Base-by-base conservation (phyloP, 2,797 vertebrate species). In the Glyptemys insculpta region DNA sequence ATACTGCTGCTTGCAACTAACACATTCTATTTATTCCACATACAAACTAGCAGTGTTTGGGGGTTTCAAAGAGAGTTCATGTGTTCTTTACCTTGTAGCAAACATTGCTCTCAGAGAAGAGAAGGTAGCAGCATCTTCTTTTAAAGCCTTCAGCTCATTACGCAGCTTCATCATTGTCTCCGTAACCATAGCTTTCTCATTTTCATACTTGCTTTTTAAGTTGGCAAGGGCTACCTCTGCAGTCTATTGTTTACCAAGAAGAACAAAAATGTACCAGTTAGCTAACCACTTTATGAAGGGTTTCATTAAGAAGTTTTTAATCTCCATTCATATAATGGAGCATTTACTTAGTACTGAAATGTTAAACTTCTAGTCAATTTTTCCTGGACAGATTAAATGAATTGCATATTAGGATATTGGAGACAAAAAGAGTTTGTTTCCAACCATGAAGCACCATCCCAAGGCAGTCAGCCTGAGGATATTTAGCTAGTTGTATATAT, bases 51-150 rank as follows among this genome's bases (percentile, higher is more conserved):
- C 49, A 91, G 62, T 1, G 31, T 52, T 49, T 85, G 8, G 59
- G 47, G 29, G 83, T 88, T 83, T 56, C 8, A 0, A 47, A 78
- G 31, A 37, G 47, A 41, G 37, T 16, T 92, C 5, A 0, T 3
- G 5, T 2, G 16, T 29, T 85, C 53, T 95, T 86, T 99, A 99
- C 99, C 99, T 99, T 96, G 99, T 99, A 54, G 99, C 99, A 86
- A 99, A 99, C 99, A 99, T 99, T 92, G 99, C 99, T 29, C 99
- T 98, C 85, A 99, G 98, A 1, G 99, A 99, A 85, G 99, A 99
- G 97, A 99, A 99, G 2, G 99, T 99, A 86, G 99, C 99, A 8
- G 99, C 99, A 0, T 99, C 99, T 96, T 99, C 99, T 95, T 99
- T 99, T 96, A 99, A 98, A 93, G 98, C 99, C 97, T 99, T 99